These are phyloP conservation scores for Acanthosoma haemorrhoidale DNA, from an alignment of 2,888 invertebrate species.

Conservation along the genomic window DNA sequence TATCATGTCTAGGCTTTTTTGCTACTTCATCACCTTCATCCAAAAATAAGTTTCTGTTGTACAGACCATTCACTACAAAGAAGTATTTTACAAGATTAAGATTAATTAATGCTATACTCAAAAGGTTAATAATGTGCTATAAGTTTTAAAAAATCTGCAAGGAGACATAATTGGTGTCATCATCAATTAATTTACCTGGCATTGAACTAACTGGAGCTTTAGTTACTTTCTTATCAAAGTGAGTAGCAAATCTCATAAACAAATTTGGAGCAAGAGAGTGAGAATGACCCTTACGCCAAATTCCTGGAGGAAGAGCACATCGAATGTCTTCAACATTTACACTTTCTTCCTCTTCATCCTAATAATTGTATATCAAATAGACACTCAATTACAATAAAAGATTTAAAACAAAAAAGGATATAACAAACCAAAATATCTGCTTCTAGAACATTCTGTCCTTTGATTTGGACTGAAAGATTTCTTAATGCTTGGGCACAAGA, in stretches of 20 bases:
- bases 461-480: slow-evolving; percentile 52
- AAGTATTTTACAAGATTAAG: background rate
- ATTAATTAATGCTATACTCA: no score
- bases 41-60: slow-evolving; percentile 33
- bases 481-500: slow-evolving; percentile 57
- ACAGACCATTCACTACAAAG: background rate
- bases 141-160: slow-evolving; percentile 23
- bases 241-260: slow-evolving; percentile 68
- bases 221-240: slow-evolving; percentile 62
- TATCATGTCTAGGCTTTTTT: slow-evolving; percentile 41
- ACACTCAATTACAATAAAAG: background rate
- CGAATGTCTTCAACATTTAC: slow-evolving; percentile 51
- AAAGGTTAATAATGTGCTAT: no score
- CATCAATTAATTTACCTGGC: background rate
- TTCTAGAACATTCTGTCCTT: slow-evolving; percentile 42
- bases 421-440: background rate
- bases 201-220: slow-evolving; percentile 48
- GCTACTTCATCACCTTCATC: slow-evolving; percentile 42
- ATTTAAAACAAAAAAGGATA: background rate
- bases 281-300: slow-evolving; percentile 68
- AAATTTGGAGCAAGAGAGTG: slow-evolving; percentile 59
- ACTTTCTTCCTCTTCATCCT: slow-evolving; percentile 41
- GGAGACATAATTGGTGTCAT: slow-evolving; percentile 26
- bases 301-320: slow-evolving; percentile 60
- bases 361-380: background rate